Evolutionary conservation across 2,888 invertebrate species (phyloP).

Genomic region (Rotaria macrura): DNA sequence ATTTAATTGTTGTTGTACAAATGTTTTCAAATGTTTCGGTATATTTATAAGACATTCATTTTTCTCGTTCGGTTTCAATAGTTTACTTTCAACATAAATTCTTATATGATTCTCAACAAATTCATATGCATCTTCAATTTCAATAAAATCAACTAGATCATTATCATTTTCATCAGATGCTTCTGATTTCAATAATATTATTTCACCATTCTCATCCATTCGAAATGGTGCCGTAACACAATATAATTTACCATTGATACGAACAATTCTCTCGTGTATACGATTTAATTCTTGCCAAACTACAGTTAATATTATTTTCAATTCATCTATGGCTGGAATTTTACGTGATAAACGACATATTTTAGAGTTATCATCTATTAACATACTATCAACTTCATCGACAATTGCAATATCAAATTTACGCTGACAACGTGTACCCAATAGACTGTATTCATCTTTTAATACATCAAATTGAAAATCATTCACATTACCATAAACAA

Average conservation of each 20-base stretch:
- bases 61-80: neutral
- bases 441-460: neutral
- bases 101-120: neutral
- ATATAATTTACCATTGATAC: neutral
- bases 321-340: neutral
- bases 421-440: neutral
- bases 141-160: neutral
- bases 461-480: neutral
- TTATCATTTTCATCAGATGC: neutral
- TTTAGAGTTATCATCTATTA: neutral
- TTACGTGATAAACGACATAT: neutral
- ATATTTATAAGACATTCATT: neutral
- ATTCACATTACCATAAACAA: neutral
- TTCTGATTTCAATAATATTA: neutral
- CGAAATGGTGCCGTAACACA: neutral
- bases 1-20: neutral
- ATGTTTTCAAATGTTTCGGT: neutral
- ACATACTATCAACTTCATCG: neutral
- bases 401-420: conserved; percentile 36
- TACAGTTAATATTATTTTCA: neutral
- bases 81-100: neutral
- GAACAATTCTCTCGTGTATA: neutral
- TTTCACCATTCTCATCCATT: neutral
- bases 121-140: neutral
- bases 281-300: conserved; percentile 5